Evolutionary conservation across 2,797 vertebrate genomes (phyloP), one percentile per base, ranked within the genome.

Genomic region (Lepus oiostolus): DNA sequence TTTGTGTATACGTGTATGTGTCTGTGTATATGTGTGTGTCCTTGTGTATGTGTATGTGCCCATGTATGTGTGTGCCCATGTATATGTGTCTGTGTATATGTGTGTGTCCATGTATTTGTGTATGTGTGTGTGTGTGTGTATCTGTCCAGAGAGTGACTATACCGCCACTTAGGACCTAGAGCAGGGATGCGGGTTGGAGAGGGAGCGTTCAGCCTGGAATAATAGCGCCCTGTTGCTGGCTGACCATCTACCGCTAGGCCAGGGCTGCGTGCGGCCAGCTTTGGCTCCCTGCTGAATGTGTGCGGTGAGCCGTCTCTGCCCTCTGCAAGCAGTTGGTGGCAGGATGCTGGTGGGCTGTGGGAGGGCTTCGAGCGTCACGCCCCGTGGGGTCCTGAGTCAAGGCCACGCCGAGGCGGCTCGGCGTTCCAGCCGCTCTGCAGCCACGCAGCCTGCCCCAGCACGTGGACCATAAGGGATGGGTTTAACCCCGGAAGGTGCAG

Each of bases 81-180:
- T 58, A n/a, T 24, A 0, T 38, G 5, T 60, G 8, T 8, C 0
- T 28, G 38, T 32, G 2, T 42, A 3, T 47, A 47, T 32, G n/a
- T 7, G 35, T 21, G 52, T 21, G 52, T 17, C 42, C 7, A 42
- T 7, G 7, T 42, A 42, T 11, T 7, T 11, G 80, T 42, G 58
- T 58, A 52, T 24, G 1, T 38, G 5, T 6, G 42, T 0, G 30
- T 38, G 2, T 38, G 4, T 67, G 17, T 54, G 14, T 35, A n/a
- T 35, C 22, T 38, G 30, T 71, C 24, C 30, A 42, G 26, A n/a
- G 60, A 89, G 16, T 88, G 13, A 28, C 54, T 79, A 70, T 63
- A 71, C 35, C 60, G 82, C 14, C 26, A 86, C 42, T 83, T 75
- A 80, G 85, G 85, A 32, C 70, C 47, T 71, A 83, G 65, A 87